Conservation (phyloP, 30 jellyfish, hydroid and myxozoan genomes). For the Cassiopea xamachana region DNA sequence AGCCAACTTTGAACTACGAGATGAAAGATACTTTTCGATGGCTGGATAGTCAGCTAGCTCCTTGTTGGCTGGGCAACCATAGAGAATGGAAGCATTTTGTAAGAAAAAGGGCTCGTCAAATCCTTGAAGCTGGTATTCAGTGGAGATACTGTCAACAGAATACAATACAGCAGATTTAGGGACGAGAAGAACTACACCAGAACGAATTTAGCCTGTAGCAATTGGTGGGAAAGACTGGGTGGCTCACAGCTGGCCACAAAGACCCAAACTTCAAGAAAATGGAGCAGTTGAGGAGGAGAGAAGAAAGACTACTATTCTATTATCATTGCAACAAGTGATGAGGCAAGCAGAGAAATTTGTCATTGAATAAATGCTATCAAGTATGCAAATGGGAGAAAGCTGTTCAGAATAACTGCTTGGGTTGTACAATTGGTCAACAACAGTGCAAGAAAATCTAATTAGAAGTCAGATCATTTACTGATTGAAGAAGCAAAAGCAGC, state of each 20-base stretch:
- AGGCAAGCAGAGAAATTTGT: conserved; percentile 17
- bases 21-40: conserved; percentile 28
- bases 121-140: conserved; percentile 38
- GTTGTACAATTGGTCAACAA: conserved; percentile 48
- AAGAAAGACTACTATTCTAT: conserved; percentile 4
- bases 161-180: conserved; percentile 74
- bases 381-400: conserved; percentile 44
- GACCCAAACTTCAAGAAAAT: not conserved
- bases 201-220: conserved; percentile 2
- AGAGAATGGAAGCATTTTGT: conserved; percentile 70
- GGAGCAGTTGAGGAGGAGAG: conserved; percentile 6
- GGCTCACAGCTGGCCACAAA: conserved; percentile 72
- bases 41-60: conserved; percentile 54
- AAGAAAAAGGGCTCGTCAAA: conserved; percentile 42
- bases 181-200: conserved; percentile 67
- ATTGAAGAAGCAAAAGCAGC: conserved; percentile 25
- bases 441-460: conserved; percentile 2
- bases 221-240: conserved; percentile 62
- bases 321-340: conserved; percentile 9
- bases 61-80: conserved; percentile 58
- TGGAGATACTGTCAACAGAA: conserved; percentile 68
- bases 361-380: conserved; percentile 10
- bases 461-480: not conserved
- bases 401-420: conserved; percentile 64
- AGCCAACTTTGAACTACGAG: conserved; percentile 26